Evolutionary conservation across 37 sponge, comb jelly and placozoan genomes (phyloP), one percentile per base, ranked within the genome.

Genomic region (Crambe crambe): DNA sequence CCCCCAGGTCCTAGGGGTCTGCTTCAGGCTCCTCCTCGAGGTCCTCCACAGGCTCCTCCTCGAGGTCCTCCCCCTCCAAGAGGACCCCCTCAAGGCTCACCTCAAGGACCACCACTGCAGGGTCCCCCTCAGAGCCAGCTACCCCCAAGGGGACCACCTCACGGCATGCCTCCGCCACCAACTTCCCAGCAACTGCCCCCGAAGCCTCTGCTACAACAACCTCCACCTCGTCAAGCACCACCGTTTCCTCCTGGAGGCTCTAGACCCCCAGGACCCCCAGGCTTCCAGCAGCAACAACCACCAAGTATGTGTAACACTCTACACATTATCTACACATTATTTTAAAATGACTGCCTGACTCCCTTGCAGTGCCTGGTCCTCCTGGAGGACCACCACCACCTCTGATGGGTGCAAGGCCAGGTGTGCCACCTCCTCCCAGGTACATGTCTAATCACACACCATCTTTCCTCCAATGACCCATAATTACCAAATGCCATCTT

Each of bases 91-190:
- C 59, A 30, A 32, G 59, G 59, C 25, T 20, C 59, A 29, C 75
- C 75, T 35, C 73, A 34, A 35, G 32, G 29, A 27, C 70, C 36
- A 12, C 72, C 51, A 42, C 51, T 51, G 3, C 51, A n/a, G 29
- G 51, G 38, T 57, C 75, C 75, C 30, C 75, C 75, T 35, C 75
- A 27, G 4, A 37, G 59, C 30, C 72, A 44, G 15, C 72, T 8
- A 9, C 72, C n/a, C 12, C 37, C 68, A 35, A 15, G 40, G 5
- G 51, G 51, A 23, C 44, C 31, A 51, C 74, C 57, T 31, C 74
- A 23, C 0, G 37, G 68, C 30, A 12, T 54, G 12, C 74, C 74
- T 51, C 74, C 74, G 22, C 61, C 61, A 26, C 27, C 18, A 23
- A 23, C 51, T 47, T 12, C 51, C 12, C 51, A 47, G 12, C 10